Evolutionary conservation across 2,888 invertebrate species (phyloP).

Genomic region (Catocala fraxini): DNA sequence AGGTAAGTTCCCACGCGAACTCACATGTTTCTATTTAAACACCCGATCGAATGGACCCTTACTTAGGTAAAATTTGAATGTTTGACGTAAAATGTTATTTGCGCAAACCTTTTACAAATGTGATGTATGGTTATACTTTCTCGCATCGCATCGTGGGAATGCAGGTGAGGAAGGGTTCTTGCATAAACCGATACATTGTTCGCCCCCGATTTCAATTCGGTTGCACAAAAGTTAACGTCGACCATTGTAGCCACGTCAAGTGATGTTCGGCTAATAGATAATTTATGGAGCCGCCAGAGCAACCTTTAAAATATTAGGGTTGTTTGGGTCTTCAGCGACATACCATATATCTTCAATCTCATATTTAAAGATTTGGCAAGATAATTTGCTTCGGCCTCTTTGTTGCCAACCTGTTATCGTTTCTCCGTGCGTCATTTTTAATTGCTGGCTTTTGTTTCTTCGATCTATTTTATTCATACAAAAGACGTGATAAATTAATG

Average conservation of each 20-base stretch:
- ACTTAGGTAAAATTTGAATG: slow-evolving; percentile 76
- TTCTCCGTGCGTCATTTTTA: slow-evolving; percentile 38
- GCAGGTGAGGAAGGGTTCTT: slow-evolving; percentile 85
- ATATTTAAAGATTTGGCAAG: slow-evolving; percentile 71
- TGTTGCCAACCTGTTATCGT: slow-evolving; percentile 49
- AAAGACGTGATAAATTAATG: slow-evolving; percentile 35
- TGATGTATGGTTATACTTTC: slow-evolving; percentile 76
- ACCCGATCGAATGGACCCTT: slow-evolving; percentile 70
- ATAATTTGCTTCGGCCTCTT: slow-evolving; percentile 70
- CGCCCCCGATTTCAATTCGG: slow-evolving; percentile 66
- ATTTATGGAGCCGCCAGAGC: slow-evolving; percentile 80
- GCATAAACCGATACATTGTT: slow-evolving; percentile 63
- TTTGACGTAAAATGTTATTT: slow-evolving; percentile 81
- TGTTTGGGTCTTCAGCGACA: slow-evolving; percentile 66
- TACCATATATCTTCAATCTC: slow-evolving; percentile 63
- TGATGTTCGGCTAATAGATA: slow-evolving; percentile 84
- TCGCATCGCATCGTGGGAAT: slow-evolving; percentile 81
- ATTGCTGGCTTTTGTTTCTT: slow-evolving; percentile 44
- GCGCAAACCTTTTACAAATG: slow-evolving; percentile 77
- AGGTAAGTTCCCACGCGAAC: slow-evolving; percentile 74
- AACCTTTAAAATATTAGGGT: slow-evolving; percentile 82
- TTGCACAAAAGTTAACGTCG: slow-evolving; percentile 84
- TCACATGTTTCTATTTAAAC: slow-evolving; percentile 67
- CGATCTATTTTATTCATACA: slow-evolving; percentile 37
- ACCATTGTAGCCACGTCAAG: slow-evolving; percentile 82